A percentile compares a stretch with the other conserved stretches of the same genome.
phyloP scores from a whole-genome alignment of 2,888 invertebrate species.

The Lasius platythorax region DNA sequence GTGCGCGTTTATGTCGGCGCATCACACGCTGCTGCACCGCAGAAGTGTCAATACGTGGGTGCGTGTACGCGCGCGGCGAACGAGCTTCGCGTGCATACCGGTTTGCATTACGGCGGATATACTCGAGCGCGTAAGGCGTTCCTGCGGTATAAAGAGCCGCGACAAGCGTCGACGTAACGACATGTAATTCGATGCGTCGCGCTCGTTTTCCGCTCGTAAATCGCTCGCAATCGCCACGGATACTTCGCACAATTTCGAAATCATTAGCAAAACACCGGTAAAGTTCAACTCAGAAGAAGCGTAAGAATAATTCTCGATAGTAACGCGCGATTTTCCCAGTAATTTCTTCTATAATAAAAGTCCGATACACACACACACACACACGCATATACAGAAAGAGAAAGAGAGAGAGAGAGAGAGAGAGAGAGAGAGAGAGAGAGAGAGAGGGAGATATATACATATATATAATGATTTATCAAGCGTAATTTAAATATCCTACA shows the following conservation, averaged over 20 bases:
- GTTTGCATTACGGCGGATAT: slow-evolving; percentile 37
- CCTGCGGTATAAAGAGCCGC: slow-evolving; percentile 40
- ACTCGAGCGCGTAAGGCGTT: slow-evolving; percentile 42
- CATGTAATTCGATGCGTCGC: slow-evolving; percentile 28
- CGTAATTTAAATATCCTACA: neutral
- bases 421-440: too few relatives aligned
- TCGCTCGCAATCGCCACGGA: neutral
- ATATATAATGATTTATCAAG: neutral
- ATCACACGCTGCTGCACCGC: slow-evolving; percentile 61
- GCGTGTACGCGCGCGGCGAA: slow-evolving; percentile 35
- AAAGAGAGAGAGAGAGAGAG: too few relatives aligned
- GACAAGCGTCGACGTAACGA: slow-evolving; percentile 21
- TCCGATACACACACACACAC: neutral
- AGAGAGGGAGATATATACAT: too few relatives aligned
- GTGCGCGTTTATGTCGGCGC: slow-evolving; percentile 53
- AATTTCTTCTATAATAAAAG: slow-evolving; percentile 24
- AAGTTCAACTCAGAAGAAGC: neutral
- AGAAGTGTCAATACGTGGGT: slow-evolving; percentile 62
- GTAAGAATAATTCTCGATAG: neutral
- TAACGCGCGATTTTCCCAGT: neutral
- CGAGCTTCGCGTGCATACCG: slow-evolving; percentile 30
- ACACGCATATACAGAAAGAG: neutral
- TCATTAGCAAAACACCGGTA: neutral
- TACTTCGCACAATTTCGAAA: neutral
- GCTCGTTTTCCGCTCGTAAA: slow-evolving; percentile 30